Evolutionary conservation across 2,797 vertebrate species (phyloP), one percentile per base, ranked within the genome.

Genomic region (Meriones psammophilus): DNA sequence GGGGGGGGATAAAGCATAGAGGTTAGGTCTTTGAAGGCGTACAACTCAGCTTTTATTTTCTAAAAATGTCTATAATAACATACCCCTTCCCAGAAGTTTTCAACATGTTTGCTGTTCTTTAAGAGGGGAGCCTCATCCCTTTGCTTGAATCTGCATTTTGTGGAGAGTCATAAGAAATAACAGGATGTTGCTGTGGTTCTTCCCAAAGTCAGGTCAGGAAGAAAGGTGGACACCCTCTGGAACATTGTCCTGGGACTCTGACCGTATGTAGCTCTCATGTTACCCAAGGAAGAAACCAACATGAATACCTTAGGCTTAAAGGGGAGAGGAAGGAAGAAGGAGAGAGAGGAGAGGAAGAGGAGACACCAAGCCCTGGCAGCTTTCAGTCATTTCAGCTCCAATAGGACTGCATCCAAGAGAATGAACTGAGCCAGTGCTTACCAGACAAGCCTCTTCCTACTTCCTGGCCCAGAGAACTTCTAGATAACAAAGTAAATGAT

Each of bases 1-100:
- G 39, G 79, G 58, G 8, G 5, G 87, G 85, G 79, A 50, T 26
- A 71, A 94, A 26, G 33, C 33, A 62, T 14, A 92, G 50, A 87
- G 69, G 3, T 81, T 88, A 86, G 13, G 39, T 24, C 58, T 13
- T 81, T 58, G 56, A 68, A 50, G 64, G 77, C 86, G 24, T 76
- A 30, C 8, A 33, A 17, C 20, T 14, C 8, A 46, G 4, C 71
- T 66, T 89, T 93, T 81, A 62, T 85, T 92, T 94, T 86, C 68
- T 46, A 73, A 86, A 74, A 28, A 66, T 56, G 39, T 14, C 10
- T 62, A 2, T 36, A 78, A n/a, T 18, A 54, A 1, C 69, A 26
- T 22, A 73, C 26, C 3, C 46, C 22, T 85, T 88, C 64, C 73
- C 15, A 10, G 9, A 1, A 1, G 8, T 58, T 62, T 78, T 84